Evolutionary conservation across 2,113 vertebrate species (phyloP).

Genomic region (Antechinus stuartii): DNA sequence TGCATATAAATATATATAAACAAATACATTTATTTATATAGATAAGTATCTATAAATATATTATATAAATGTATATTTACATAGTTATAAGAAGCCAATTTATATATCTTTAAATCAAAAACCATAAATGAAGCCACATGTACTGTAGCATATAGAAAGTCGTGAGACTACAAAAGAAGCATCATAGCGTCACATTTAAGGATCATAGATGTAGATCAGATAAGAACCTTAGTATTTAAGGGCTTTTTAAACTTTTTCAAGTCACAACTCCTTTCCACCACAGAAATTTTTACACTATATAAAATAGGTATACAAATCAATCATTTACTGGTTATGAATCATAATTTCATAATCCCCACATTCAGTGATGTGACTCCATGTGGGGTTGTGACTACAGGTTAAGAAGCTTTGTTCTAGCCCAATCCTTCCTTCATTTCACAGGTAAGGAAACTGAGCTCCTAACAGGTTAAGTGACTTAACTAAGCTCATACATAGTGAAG

Average conservation of each 20-base stretch:
- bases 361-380: no score
- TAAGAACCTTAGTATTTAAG: background rate
- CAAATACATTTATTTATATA: background rate
- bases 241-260: no score
- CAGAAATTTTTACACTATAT: no score
- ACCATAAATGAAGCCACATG: background rate
- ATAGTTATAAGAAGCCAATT: no score
- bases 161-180: background rate
- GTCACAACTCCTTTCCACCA: no score
- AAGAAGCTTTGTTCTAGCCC: background rate
- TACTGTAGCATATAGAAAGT: background rate
- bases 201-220: background rate
- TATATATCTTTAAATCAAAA: background rate
- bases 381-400: no score
- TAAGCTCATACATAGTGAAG: background rate
- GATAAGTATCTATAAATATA: background rate
- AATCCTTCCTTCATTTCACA: background rate
- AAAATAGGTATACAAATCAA: no score
- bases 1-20: background rate
- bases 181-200: background rate
- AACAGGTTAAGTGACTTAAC: background rate
- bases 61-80: no score
- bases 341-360: no score
- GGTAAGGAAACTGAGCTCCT: background rate
- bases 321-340: no score